These are phyloP conservation scores for Physocephala rufipes DNA, from an alignment of 2,888 invertebrate genomes.

Conservation along the genomic window DNA sequence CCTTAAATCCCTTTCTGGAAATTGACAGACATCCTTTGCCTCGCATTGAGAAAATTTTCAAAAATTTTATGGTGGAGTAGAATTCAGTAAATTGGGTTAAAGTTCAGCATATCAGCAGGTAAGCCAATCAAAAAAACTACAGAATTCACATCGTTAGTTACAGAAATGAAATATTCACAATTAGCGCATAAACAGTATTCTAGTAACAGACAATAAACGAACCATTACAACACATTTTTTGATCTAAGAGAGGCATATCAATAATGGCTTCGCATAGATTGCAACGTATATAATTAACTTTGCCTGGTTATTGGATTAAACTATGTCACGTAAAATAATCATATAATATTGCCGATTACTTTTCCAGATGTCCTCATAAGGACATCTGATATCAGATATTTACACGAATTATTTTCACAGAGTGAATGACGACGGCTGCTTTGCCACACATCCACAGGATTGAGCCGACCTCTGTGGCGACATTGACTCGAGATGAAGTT, in stretches of 20 bases:
- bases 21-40: constrained; percentile 52
- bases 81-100: constrained; percentile 44
- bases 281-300: constrained; percentile 45
- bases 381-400: too few species aligned
- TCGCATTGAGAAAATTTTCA: constrained; percentile 51
- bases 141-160: constrained; percentile 49
- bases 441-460: too few species aligned
- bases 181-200: not conserved
- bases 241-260: constrained; percentile 52
- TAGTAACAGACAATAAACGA: constrained; percentile 39
- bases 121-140: constrained; percentile 49
- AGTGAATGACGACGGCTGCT: too few species aligned
- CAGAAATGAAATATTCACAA: not conserved
- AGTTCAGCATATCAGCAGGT: constrained; percentile 57
- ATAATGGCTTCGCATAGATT: constrained; percentile 51
- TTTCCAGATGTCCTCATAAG: constrained; percentile 13
- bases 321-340: constrained; percentile 43
- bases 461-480: too few species aligned
- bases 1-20: constrained; percentile 48
- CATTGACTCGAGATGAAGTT: too few species aligned
- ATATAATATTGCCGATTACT: constrained; percentile 42
- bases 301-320: constrained; percentile 46
- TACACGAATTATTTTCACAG: too few species aligned
- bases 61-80: constrained; percentile 43
- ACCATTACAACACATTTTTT: constrained; percentile 54